A percentile compares a stretch with the other conserved stretches of the same genome.
Evolutionary conservation across 2,888 invertebrate species (phyloP).

Genomic region (Ochropleura leucogaster): DNA sequence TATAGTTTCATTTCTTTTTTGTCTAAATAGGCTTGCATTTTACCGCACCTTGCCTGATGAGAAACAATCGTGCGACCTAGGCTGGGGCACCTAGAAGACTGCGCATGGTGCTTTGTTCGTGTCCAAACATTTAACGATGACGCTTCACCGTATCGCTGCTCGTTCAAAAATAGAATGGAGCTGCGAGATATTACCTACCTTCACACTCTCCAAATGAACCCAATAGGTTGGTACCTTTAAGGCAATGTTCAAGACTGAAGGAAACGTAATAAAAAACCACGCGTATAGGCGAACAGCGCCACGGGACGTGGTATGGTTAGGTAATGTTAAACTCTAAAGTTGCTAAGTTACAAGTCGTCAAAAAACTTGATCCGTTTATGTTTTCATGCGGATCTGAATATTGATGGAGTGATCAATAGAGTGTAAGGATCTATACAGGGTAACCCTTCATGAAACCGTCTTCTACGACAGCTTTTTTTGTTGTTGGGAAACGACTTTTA

Average conservation of each 20-base stretch:
- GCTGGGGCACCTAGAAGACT: not conserved
- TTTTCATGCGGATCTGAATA: not conserved
- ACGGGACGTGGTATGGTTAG: not conserved
- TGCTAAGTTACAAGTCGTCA: not conserved
- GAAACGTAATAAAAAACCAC: not conserved
- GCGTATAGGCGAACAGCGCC: not conserved
- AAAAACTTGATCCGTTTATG: conserved; percentile 2
- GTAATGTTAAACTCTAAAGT: not conserved
- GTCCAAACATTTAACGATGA: too few relatives aligned
- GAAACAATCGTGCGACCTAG: not conserved
- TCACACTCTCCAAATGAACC: not conserved
- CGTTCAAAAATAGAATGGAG: not conserved
- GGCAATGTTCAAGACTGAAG: not conserved
- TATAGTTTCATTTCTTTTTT: not conserved
- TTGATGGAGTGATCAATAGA: not conserved
- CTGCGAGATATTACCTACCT: not conserved
- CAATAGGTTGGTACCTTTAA: not conserved
- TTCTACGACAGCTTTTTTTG: too few relatives aligned
- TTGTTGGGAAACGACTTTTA: too few relatives aligned
- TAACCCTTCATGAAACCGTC: too few relatives aligned
- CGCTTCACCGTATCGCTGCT: not conserved
- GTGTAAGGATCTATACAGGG: too few relatives aligned
- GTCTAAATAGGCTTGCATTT: not conserved
- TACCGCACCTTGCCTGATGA: not conserved
- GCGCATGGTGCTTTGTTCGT: too few relatives aligned